phyloP scores from a whole-genome alignment of 2,113 vertebrate genomes.

The Triplophysa siluroides region DNA sequence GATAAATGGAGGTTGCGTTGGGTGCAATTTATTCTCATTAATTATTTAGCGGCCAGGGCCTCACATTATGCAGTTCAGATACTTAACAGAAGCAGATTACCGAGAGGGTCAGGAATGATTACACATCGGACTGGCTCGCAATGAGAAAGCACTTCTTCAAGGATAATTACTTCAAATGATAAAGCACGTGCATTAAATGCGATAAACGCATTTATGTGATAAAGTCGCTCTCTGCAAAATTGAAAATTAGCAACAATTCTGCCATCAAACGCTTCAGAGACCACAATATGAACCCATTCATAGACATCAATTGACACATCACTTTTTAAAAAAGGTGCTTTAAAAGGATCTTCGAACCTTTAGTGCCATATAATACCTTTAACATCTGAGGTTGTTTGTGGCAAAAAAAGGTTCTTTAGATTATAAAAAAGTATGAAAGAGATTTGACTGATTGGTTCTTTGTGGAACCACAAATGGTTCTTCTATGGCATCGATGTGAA shows the following conservation, averaged over 20 bases:
- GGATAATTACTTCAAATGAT: slow-evolving; percentile 94
- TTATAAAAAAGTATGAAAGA: too few relatives aligned
- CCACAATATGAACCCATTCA: slow-evolving; percentile 28
- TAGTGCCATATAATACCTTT: too few relatives aligned
- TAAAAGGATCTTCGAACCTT: too few relatives aligned
- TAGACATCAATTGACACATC: slow-evolving; percentile 1
- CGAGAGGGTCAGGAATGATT: slow-evolving; percentile 93
- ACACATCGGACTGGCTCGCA: slow-evolving; percentile 86
- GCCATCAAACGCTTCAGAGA: slow-evolving; percentile 18
- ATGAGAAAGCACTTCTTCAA: slow-evolving; percentile 86
- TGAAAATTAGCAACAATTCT: slow-evolving; percentile 64
- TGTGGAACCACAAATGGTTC: too few relatives aligned
- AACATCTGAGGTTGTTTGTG: too few relatives aligned
- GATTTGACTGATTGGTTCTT: too few relatives aligned
- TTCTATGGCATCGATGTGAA: too few relatives aligned
- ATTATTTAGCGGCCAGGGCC: slow-evolving; percentile 81
- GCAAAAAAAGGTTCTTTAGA: too few relatives aligned
- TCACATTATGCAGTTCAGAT: slow-evolving; percentile 88
- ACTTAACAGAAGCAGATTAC: slow-evolving; percentile 91
- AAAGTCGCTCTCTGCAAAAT: slow-evolving; percentile 75
- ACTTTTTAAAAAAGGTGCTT: too few relatives aligned
- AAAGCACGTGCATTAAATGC: slow-evolving; percentile 77
- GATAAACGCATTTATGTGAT: slow-evolving; percentile 57
- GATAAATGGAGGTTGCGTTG: slow-evolving; percentile 65
- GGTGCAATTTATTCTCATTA: slow-evolving; percentile 78